Evolutionary conservation across 1,140 invertebrate species (phyloP).

Genomic region (Drosophila pruinosa): DNA sequence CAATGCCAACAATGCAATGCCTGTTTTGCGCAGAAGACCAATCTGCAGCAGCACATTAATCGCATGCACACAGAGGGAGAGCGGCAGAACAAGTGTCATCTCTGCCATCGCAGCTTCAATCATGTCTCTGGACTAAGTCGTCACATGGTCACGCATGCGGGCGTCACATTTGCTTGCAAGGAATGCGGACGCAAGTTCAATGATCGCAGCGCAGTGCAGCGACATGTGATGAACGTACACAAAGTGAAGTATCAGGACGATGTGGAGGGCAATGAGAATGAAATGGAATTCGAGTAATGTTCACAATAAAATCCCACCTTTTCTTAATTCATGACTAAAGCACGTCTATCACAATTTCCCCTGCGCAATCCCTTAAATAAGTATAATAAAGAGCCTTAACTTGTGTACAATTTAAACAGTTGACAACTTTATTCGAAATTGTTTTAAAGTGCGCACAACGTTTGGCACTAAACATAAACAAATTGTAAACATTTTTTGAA

Average conservation of each 20-base stretch:
- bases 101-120: slow-evolving; percentile 85
- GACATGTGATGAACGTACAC: slow-evolving; percentile 83
- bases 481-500: slow-evolving; percentile 55
- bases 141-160: slow-evolving; percentile 88
- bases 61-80: slow-evolving; percentile 85
- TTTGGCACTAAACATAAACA: slow-evolving; percentile 64
- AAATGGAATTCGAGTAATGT: slow-evolving; percentile 24
- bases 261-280: slow-evolving; percentile 41
- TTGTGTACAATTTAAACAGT: slow-evolving; percentile 34
- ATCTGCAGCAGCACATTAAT: slow-evolving; percentile 86
- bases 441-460: slow-evolving; percentile 31
- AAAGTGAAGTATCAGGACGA: slow-evolving; percentile 26
- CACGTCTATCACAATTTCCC: not conserved
- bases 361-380: not conserved
- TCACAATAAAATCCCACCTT: too few relatives aligned
- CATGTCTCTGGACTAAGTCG: slow-evolving; percentile 87
- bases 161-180: slow-evolving; percentile 87
- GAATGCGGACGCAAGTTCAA: slow-evolving; percentile 88
- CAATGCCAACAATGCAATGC: slow-evolving; percentile 90
- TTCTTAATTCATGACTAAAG: not conserved
- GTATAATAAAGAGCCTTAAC: not conserved
- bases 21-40: slow-evolving; percentile 88
- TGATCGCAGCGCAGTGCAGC: slow-evolving; percentile 87
- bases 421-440: slow-evolving; percentile 60
- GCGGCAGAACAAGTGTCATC: slow-evolving; percentile 86